phyloP scores from a whole-genome alignment of 2,888 invertebrate species.

The Xestia ashworthii region DNA sequence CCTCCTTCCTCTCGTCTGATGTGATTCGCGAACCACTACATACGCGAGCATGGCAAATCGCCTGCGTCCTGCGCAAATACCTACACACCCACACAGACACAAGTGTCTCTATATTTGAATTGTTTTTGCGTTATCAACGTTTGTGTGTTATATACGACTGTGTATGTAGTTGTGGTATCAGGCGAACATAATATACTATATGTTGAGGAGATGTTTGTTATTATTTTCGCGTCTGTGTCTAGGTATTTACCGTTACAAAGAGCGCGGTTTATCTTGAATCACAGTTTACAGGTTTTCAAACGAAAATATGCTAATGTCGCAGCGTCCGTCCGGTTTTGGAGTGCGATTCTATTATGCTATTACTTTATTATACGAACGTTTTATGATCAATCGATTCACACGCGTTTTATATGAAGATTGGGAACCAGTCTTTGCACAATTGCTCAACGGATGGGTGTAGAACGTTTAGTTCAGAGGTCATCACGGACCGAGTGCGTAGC shows the following conservation, averaged over 20 bases:
- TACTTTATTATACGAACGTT: conserved; percentile 65
- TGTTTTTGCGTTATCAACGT: conserved; percentile 64
- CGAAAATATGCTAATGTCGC: conserved; percentile 67
- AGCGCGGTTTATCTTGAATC: conserved; percentile 65
- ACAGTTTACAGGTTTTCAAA: conserved; percentile 60
- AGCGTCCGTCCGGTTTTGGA: conserved; percentile 70
- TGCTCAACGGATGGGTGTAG: conserved; percentile 75
- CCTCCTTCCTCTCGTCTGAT: conserved; percentile 89
- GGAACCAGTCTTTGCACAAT: conserved; percentile 82
- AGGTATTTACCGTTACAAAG: conserved; percentile 46
- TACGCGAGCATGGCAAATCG: conserved; percentile 80
- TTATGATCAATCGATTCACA: conserved; percentile 80
- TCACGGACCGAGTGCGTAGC: conserved; percentile 63
- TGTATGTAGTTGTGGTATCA: conserved; percentile 65
- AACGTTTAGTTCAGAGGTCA: conserved; percentile 82
- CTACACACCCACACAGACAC: conserved; percentile 65
- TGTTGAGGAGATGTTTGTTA: conserved; percentile 62
- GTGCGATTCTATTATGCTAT: conserved; percentile 71
- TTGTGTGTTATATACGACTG: conserved; percentile 59
- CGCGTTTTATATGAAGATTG: conserved; percentile 66
- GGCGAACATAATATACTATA: conserved; percentile 70
- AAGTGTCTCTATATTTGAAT: conserved; percentile 44
- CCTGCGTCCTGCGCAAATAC: conserved; percentile 77
- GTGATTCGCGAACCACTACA: conserved; percentile 86
- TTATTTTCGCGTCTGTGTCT: conserved; percentile 43